Evolutionary conservation across 2,888 invertebrate genomes (phyloP), one percentile per base, ranked within the genome.

Genomic region (Volucella zonaria): DNA sequence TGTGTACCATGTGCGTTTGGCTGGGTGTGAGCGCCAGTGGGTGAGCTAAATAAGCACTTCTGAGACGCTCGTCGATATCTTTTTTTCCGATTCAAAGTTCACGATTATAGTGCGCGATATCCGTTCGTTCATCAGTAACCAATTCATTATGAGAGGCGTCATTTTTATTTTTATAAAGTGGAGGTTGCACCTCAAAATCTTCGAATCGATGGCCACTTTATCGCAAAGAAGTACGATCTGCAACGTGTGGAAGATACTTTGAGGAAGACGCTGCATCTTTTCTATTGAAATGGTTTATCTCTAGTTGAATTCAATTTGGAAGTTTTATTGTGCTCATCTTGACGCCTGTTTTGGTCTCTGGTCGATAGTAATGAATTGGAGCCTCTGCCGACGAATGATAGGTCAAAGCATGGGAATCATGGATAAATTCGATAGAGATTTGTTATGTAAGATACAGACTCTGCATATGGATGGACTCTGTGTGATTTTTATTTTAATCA

Each of bases 11-110:
- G 45, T 45, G 66, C 14, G 47, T 47, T 12, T 76, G 80, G 66
- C 71, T 83, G 80, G 80, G 83, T 83, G 83, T 79, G 80, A 83
- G 74, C 83, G 79, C 79, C 83, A 67, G 83, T 83, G 80, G 83
- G 80, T 80, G 83, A 80, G 64, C 75, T 59, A 64, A 68, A 81
- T 76, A 76, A 70, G 76, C 51, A 67, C 18, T 6, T 31, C 51
- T 18, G 49, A 62, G 68, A 61, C 68, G 51, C 64, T 23, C 66
- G 8, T 40, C 73, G 45, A 31, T 64, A 74, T 78, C 78, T 68
- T 68, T 61, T 42, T 67, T 43, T 61, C 38, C 14, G 56, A 78
- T 79, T 52, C 49, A 78, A 78, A 79, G 64, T 79, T 82, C 82
- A 79, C 43, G 82, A 82, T 82, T 78, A 67, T 59, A 54, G 71